phyloP scores from a whole-genome alignment of 1,140 invertebrate genomes.

The Antheraea pernyi region DNA sequence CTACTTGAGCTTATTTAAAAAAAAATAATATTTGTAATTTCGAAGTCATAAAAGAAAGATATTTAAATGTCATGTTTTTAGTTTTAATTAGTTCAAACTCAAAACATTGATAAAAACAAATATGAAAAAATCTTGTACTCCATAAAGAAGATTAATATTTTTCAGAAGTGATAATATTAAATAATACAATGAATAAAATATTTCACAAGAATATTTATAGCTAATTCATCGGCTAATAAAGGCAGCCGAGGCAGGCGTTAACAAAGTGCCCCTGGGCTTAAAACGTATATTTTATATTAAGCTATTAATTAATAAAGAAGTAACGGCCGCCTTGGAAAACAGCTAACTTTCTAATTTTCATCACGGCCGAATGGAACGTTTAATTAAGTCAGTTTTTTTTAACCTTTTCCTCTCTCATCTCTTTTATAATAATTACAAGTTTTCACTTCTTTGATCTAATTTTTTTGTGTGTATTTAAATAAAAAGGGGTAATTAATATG shows the following conservation, averaged over 20 bases:
- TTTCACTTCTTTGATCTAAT: conserved; percentile 43
- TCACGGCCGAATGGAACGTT: conserved; percentile 38
- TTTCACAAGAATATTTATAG: conserved; percentile 13
- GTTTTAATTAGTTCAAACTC: no score
- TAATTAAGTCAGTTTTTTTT: conserved; percentile 45
- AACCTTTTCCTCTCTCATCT: conserved; percentile 31
- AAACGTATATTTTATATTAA: conserved; percentile 19
- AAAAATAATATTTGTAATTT: no score
- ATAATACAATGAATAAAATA: conserved; percentile 6
- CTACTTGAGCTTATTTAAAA: no score
- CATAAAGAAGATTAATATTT: background rate
- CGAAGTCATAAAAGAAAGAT: no score
- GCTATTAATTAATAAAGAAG: conserved; percentile 45
- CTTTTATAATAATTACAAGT: conserved; percentile 48
- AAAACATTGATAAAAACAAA: no score
- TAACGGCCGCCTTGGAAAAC: conserved; percentile 27
- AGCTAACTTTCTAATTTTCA: conserved; percentile 43
- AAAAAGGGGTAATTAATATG: background rate
- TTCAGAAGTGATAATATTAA: background rate
- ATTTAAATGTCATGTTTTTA: no score
- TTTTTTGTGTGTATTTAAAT: conserved; percentile 10
- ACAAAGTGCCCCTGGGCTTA: conserved; percentile 12
- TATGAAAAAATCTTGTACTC: no score
- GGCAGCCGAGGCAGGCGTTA: conserved; percentile 3
- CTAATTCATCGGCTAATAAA: conserved; percentile 14